Base-by-base conservation (phyloP, 2,888 invertebrate genomes). In the Hydraecia micacea region DNA sequence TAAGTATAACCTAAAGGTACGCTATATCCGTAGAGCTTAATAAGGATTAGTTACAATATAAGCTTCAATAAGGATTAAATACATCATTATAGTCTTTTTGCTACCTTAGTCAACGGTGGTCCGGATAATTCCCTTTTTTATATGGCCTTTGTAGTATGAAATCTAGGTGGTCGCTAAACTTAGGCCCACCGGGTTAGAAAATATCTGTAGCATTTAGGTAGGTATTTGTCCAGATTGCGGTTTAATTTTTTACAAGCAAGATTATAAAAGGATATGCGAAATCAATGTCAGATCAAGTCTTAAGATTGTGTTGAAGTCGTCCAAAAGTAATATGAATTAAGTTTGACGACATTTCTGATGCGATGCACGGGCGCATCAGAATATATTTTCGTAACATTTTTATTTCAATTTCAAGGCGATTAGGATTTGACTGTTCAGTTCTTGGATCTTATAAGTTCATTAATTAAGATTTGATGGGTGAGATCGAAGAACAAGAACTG, bases 41-140 rank as follows among this genome's bases (percentile, higher is more conserved):
- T 66, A 77, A 69, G 71, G 65, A 76, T 77, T 77, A 77, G 71
- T 49, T 58, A 69, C 63, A 80, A 67, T 11, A 68, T 63, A 60
- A 58, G 28, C 28, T 73, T 55, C 28, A 70, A 49, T 62, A 73
- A 60, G 71, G 65, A 76, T 79, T 76, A 77, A 63, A 32, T 52
- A 67, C 60, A 80, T 66, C 13, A 67, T 63, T 63, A 39, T 71
- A 66, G 39, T 13, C 66, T 75, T 86, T 87, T 89, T 83, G 68
- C 67, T 15, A 49, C 25, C 42, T 76, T 15, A 69, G 84, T 79
- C 75, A 82, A 70, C 69, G 87, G 91, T 91, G 90, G 90, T 90
- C 92, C 76, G 73, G 79, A 86, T 87, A 84, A 86, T 80, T 79
- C n/a, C 58, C 36, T 93, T 93, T 93, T 93, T 93, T 93, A 87